Evolutionary conservation across 2,888 invertebrate genomes (phyloP), one percentile per base, ranked within the genome.

Genomic region (Tanaodytes sp.): DNA sequence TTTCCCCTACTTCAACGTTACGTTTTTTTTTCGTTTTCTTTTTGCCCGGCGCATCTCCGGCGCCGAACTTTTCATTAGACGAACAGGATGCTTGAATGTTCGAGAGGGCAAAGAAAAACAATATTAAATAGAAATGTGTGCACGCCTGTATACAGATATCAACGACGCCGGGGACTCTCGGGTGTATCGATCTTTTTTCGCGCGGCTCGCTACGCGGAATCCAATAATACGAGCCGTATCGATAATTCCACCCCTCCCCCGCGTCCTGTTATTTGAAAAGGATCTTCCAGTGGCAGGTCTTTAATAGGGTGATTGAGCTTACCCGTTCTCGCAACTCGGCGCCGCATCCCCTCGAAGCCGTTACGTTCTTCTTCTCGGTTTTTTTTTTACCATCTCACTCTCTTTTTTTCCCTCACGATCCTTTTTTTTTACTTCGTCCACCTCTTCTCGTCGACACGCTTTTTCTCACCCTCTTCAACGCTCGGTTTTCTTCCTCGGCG

Each of bases 211-310:
- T 40, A 59, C 70, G 57, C 61, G 73, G 66, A 79, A 78, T 77
- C 75, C 78, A 79, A 79, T 80, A 80, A 72, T 78, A 72, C 75
- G 73, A 75, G 76, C 76, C 79, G 77, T 77, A 78, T 77, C 77
- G 79, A 80, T 80, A 80, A 80, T 80, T 80, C 76, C 74, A 76
- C 73, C 76, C 75, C 71, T 75, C 76, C 74, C 75, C 73, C 76
- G 75, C 71, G 75, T 76, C 75, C 76, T 75, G 74, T 78, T 78
- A 77, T 78, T 75, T 73, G 77, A 80, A 77, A 76, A 77, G 78
- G 79, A 78, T 80, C 78, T 79, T 74, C 76, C 75, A 79, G 76
- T 75, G 74, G 75, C 74, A 73, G 75, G 75, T 76, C 75, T 80
- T 80, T 79, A 76, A 79, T 77, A 76, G 76, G 75, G 77, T 76